Percentiles rank a stretch among this genome's conserved stretches.
Conservation (phyloP, 2,797 vertebrate genomes). For the Enteromius fasciolatus region DNA sequence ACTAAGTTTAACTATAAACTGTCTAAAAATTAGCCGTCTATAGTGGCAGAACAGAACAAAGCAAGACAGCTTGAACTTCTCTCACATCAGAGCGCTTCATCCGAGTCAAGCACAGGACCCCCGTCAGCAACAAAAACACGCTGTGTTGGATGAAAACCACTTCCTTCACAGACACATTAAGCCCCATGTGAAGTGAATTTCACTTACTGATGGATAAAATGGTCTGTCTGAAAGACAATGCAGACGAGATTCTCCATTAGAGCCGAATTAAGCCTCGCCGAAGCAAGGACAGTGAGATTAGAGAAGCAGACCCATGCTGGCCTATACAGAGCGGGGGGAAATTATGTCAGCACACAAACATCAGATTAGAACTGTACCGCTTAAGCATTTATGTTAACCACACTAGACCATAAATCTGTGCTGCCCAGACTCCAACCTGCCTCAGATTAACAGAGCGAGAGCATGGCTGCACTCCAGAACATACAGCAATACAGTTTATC, state of each 20-base stretch:
- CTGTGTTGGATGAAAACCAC: not conserved
- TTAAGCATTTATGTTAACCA: slow-evolving; percentile 3
- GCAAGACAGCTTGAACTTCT: not conserved
- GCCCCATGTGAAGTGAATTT: not conserved
- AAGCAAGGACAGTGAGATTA: slow-evolving; percentile 30
- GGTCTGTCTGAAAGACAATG: slow-evolving; percentile 1
- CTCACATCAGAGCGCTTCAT: not conserved
- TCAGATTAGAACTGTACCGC: not conserved
- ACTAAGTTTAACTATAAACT: no score
- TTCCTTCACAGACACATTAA: not conserved
- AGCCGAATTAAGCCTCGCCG: slow-evolving; percentile 10
- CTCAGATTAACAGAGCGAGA: not conserved
- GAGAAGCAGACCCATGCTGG: not conserved
- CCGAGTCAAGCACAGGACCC: not conserved
- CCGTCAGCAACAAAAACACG: slow-evolving; percentile 9
- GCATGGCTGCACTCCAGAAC: not conserved
- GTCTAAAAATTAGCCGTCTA: not conserved
- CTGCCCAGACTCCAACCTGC: not conserved
- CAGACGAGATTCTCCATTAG: slow-evolving; percentile 10
- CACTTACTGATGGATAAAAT: slow-evolving; percentile 22
- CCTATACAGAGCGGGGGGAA: slow-evolving; percentile 14
- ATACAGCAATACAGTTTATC: slow-evolving; percentile 2
- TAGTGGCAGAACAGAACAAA: not conserved
- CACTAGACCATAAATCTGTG: slow-evolving; percentile 3
- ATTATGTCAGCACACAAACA: slow-evolving; percentile 32